Evolutionary conservation across 2,113 vertebrate species (phyloP), one percentile per base, ranked within the genome.

Genomic region (Paracanthobrama guichenoti): DNA sequence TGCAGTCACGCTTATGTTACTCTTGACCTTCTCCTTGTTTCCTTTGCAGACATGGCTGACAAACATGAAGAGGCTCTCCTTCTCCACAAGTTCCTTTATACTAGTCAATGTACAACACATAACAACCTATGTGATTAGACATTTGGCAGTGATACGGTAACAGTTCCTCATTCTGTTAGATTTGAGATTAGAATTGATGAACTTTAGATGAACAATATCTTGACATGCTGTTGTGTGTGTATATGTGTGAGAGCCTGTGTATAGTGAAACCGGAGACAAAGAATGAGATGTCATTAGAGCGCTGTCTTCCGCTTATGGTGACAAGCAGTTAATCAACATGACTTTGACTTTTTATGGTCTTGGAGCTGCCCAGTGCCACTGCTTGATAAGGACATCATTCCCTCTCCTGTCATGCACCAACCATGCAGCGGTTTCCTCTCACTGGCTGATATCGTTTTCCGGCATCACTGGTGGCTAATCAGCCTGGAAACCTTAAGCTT

Each of bases 321-420:
- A 44, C 13, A 7, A 66, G 62, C 26, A 28, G 67, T 71, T 44
- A n/a, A 42, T 71, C 39, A n/a, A 42, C 11, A 50, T 50, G n/a
- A 16, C 9, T 75, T 75, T 53, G 24, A 53, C 46, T 28, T 53
- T 75, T 75, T 53, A 75, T 75, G 73, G 24, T 50, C 46, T 18
- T 74, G 3, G 46, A 6, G 77, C 7, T 48, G 78, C 8, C 31
- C 13, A 78, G 12, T 24, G 6, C n/a, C 55, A 31, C 14, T 62
- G 44, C 13, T 79, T 26, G 39, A 79, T 64, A 79, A 79, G 57
- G 4, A 77, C 46, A 59, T 35, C 46, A 59, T 22, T 14, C 22
- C n/a, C n/a, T 42, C 35, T 62, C 1, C 39, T 26, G 14, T 79
- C 77, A 79, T 28, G 18, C 14, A 18, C 39, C 13, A 22, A 16